Evolutionary conservation across 1,140 invertebrate species (phyloP).

Genomic region (Uloborus diversus): DNA sequence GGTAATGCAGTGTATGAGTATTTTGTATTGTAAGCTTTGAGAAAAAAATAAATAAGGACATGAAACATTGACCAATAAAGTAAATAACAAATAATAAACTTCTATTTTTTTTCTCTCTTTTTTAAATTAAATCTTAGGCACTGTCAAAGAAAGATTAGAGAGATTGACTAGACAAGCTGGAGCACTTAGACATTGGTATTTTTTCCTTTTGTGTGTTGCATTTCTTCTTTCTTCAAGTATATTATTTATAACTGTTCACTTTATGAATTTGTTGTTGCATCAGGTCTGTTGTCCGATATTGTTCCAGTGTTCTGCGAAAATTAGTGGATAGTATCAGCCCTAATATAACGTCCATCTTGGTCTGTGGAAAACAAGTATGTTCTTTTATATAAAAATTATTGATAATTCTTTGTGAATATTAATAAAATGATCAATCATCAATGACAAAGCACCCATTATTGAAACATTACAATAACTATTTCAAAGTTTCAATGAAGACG

Average conservation of each 20-base stretch:
- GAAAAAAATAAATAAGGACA: no score
- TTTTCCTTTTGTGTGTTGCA: neutral
- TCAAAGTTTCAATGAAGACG: no score
- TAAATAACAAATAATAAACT: neutral
- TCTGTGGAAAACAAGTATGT: conserved; percentile 93
- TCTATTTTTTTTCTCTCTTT: neutral
- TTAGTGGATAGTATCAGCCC: conserved; percentile 98
- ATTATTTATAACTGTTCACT: neutral
- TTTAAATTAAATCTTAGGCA: no score
- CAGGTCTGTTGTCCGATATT: conserved; percentile 86
- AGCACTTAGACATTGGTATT: conserved; percentile 82
- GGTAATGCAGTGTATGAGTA: no score
- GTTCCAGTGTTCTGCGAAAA: conserved; percentile 89
- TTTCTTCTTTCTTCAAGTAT: neutral
- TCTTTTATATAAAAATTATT: neutral
- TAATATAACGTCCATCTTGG: conserved; percentile 95
- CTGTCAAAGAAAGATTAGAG: conserved; percentile 60
- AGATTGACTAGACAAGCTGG: conserved; percentile 72
- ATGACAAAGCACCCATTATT: no score
- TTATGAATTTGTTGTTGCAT: neutral
- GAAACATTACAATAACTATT: no score
- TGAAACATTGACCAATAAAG: no score
- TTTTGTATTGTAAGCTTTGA: no score
- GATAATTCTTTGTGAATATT: no score
- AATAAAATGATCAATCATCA: no score